phyloP scores from a whole-genome alignment of 2,113 vertebrate species.

The Pterophyllum scalare region DNA sequence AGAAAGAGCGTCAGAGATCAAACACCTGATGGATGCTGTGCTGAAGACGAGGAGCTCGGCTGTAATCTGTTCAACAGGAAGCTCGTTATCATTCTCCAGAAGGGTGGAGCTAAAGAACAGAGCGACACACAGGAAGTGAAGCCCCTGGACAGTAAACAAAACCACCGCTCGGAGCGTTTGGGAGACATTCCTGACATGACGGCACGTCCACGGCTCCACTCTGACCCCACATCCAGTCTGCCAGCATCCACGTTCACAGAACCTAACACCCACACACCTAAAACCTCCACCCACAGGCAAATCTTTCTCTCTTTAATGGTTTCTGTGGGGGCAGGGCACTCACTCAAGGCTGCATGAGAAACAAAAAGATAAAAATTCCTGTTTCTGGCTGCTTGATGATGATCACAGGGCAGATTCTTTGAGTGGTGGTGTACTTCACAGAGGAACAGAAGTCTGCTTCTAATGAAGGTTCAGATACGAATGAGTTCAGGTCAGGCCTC shows the following conservation, averaged over 20 bases:
- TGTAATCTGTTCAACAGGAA: constrained; percentile 64
- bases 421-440: no score
- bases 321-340: background rate
- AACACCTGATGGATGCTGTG: constrained; percentile 6
- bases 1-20: background rate
- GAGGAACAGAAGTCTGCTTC: no score
- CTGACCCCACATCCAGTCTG: background rate
- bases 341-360: no score
- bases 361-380: no score
- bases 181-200: background rate
- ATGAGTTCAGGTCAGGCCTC: background rate
- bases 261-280: no score
- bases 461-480: no score
- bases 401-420: no score
- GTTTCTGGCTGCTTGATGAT: no score
- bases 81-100: constrained; percentile 69
- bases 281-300: background rate
- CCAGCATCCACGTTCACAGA: background rate
- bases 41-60: background rate
- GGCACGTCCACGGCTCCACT: constrained; percentile 15
- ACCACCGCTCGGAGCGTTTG: background rate
- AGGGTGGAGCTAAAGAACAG: constrained; percentile 59
- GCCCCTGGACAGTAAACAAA: constrained; percentile 34
- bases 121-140: constrained; percentile 51
- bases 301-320: background rate